phyloP scores from a whole-genome alignment of 1,140 invertebrate species.

The Scylla paramamosain region DNA sequence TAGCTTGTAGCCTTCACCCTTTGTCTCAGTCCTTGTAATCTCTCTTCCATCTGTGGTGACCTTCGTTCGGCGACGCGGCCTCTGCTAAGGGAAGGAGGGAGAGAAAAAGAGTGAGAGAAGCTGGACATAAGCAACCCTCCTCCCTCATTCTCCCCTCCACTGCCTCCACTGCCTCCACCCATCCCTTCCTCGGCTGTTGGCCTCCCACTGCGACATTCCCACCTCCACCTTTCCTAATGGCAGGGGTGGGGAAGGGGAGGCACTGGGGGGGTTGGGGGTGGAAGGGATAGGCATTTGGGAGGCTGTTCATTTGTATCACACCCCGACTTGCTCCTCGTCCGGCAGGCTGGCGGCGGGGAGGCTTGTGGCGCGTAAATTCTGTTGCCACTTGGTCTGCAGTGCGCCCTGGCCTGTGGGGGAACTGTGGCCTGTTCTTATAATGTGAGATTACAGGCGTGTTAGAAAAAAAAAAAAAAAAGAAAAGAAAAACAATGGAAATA shows the following conservation, averaged over 20 bases:
- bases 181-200: background rate
- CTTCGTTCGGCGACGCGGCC: too few relatives aligned
- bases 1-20: too few relatives aligned
- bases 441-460: background rate
- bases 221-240: background rate
- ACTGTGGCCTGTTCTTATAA: background rate
- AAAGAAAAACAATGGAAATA: background rate
- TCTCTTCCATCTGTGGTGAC: too few relatives aligned
- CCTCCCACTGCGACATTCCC: background rate
- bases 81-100: background rate
- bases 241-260: background rate
- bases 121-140: background rate
- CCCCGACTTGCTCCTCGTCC: background rate
- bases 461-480: background rate
- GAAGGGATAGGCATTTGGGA: background rate
- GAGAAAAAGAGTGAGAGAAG: background rate
- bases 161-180: background rate
- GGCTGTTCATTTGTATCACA: background rate
- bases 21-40: too few relatives aligned
- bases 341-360: background rate
- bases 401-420: too few relatives aligned
- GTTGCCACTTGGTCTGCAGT: too few relatives aligned
- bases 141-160: background rate
- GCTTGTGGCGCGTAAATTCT: background rate
- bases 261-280: background rate